Evolutionary conservation across 2,113 vertebrate species (phyloP), one percentile per base, ranked within the genome.

Genomic region (Datnioides undecimradiatus): DNA sequence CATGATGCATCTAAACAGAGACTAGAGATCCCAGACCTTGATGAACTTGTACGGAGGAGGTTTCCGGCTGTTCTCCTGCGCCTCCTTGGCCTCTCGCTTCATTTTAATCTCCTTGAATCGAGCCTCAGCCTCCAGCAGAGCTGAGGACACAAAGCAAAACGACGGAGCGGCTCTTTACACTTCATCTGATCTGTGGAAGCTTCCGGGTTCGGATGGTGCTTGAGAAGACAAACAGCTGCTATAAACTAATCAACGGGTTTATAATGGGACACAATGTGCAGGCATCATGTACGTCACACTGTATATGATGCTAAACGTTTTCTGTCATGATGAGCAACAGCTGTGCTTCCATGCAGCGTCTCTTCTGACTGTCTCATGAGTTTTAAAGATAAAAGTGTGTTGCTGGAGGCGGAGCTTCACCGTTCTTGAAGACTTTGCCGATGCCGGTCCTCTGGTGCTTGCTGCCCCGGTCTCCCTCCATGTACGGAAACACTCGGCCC

Each of bases 361-460:
- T 21, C 25, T 34, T 21, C 13, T 36, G n/a, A 38, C 12, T 71
- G 16, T 19, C 12, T 7, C 7, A 3, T 4, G 48, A 34, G n/a
- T 23, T 23, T 17, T 0, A 17, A 5, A 43, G 43, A 55, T 7
- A 59, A 31, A 16, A 3, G 2, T 8, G 5, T 29, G 25, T 48
- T 72, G 34, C 8, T 1, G 6, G 11, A 16, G 19, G 27, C 3
- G 12, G 16, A 57, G 36, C 51, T 4, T 51, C 94, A 98, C 98
- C 98, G 21, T 96, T 97, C 94, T 97, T 98, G 90, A 99, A 99
- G 91, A 99, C 97, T 93, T 97, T 99, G 66, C 97, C 97, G 63
- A 99, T 99, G 58, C 95, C 95, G 87, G 92, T 97, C 78, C 95
- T 95, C 74, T 98, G 97, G 90, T 97, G 93, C 92, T 96, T 97